phyloP scores from a whole-genome alignment of 1,140 invertebrate genomes.

The Oncopeltus fasciatus region DNA sequence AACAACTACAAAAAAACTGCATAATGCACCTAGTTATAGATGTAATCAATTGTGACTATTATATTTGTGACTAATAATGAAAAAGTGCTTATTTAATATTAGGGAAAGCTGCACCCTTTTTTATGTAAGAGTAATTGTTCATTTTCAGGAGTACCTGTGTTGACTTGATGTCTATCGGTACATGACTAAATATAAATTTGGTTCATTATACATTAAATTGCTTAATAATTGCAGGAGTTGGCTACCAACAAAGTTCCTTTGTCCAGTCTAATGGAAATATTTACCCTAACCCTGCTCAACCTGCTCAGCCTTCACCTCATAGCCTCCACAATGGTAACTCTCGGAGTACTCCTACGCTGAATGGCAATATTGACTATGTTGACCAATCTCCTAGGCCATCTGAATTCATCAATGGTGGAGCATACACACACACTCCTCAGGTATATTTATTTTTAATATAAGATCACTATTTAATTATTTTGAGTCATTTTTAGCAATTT shows the following conservation, averaged over 20 bases:
- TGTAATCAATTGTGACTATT: no score
- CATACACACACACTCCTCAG: constrained; percentile 23
- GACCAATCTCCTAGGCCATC: constrained; percentile 22
- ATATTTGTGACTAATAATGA: no score
- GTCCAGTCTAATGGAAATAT: constrained; percentile 22
- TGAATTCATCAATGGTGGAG: constrained; percentile 24
- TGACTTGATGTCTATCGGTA: no score
- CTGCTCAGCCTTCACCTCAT: constrained; percentile 18
- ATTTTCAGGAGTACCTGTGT: no score
- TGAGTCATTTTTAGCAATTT: neutral
- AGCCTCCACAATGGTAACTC: constrained; percentile 12
- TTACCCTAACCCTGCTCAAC: constrained; percentile 11
- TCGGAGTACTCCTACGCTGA: constrained; percentile 16
- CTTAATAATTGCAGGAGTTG: constrained; percentile 12
- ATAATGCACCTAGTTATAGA: no score
- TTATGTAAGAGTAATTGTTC: no score
- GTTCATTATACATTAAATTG: no score
- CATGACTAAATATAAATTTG: no score
- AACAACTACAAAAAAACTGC: no score
- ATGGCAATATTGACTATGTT: constrained; percentile 22
- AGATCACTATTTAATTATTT: neutral
- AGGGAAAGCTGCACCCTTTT: no score
- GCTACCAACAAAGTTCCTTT: constrained; percentile 22
- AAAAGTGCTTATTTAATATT: no score
- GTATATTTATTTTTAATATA: neutral